Evolutionary conservation across 2,797 vertebrate genomes (phyloP), one percentile per base, ranked within the genome.

Genomic region (Ceryle rudis): DNA sequence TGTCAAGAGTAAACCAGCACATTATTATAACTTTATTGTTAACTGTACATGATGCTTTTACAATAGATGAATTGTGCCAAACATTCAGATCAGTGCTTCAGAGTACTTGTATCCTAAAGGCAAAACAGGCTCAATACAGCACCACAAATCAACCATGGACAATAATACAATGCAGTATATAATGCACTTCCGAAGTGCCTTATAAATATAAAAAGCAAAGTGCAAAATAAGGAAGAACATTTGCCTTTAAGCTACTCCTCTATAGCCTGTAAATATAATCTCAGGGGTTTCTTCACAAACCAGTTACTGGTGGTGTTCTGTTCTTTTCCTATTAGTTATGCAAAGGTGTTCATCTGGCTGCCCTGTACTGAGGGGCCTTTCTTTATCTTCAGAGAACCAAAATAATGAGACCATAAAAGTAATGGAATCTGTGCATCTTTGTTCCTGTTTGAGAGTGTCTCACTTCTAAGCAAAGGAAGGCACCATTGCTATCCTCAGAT

Each of bases 21-120:
- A 80, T 91, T 91, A 85, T 90, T 88, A 60, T 86, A 69, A 79
- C 80, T 94, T 96, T 83, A 66, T 81, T 78, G 41, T 84, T 95
- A 90, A 82, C 25, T 95, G 47, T 55, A 77, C 55, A 23, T 1
- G 14, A 72, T 86, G 33, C 10, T 88, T 96, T 95, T 93, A 72
- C 73, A 82, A 64, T 23, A 91, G 51, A 26, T 91, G 71, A 94
- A 67, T 62, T 67, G 42, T 84, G 55, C 62, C 89, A 95, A 90
- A 89, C 70, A 84, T 93, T 93, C 80, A 84, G 51, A 89, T 74
- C 72, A 49, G 33, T 79, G 66, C 35, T 91, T 94, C 47, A 60
- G 58, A 81, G 39, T 25, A 28, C 83, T 80, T 75, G 74, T 94
- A 64, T 86, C 88, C 82, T 84, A 42, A 95, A 94, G 94, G 91